A percentile compares a stretch with the other conserved stretches of the same genome.
These are phyloP conservation scores for Hoplodrina ambigua DNA, from an alignment of 2,888 invertebrate species.

Conservation along the genomic window DNA sequence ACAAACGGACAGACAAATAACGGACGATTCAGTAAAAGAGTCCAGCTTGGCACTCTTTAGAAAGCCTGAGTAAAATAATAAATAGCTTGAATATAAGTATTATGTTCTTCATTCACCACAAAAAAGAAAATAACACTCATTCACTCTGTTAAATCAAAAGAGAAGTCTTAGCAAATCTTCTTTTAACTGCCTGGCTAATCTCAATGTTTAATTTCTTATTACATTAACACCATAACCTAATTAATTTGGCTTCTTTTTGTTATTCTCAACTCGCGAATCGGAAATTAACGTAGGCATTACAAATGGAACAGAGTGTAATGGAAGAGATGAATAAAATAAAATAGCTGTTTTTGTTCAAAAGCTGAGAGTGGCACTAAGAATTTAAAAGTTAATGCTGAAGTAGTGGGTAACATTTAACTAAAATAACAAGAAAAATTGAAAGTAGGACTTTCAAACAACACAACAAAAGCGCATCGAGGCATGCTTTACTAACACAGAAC, in stretches of 20 bases:
- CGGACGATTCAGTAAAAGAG: too few relatives aligned
- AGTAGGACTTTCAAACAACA: too few relatives aligned
- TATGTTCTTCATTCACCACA: not conserved
- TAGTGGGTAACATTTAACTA: too few relatives aligned
- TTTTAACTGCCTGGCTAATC: conserved; percentile 20
- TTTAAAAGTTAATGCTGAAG: not conserved
- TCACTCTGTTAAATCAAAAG: conserved; percentile 1
- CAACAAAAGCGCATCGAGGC: too few relatives aligned
- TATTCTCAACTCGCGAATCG: conserved; percentile 6
- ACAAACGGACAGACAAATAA: too few relatives aligned
- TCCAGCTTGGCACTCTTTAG: too few relatives aligned
- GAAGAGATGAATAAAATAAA: not conserved
- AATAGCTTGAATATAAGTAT: not conserved
- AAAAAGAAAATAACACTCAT: not conserved
- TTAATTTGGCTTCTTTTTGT: conserved; percentile 25
- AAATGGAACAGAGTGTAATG: not conserved
- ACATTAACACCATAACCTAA: conserved; percentile 23
- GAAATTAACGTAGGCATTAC: conserved; percentile 13
- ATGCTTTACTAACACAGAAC: too few relatives aligned
- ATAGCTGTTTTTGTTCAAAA: not conserved
- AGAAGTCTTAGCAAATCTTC: not conserved
- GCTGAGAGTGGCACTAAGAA: not conserved
- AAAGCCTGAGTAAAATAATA: too few relatives aligned
- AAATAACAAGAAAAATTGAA: too few relatives aligned
- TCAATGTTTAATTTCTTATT: conserved; percentile 20